Conservation (phyloP, 64 coral and sea anemone genomes). For the Dendrophyllia cribrosa region DNA sequence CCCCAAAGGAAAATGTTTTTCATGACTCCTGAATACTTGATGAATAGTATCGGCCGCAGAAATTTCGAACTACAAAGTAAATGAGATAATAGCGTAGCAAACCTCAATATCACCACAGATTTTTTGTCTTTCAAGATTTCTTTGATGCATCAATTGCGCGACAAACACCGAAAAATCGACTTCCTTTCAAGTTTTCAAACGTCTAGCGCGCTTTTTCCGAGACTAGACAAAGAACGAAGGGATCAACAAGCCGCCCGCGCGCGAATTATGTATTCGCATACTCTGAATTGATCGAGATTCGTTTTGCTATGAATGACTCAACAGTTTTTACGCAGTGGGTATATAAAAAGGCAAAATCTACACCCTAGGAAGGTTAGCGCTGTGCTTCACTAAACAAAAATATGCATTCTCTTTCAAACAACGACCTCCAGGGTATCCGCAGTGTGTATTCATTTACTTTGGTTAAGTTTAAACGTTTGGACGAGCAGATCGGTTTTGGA, state of each 20-base stretch:
- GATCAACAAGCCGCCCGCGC: not conserved
- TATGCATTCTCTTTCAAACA: not conserved
- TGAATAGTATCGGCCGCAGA: slow-evolving; percentile 33
- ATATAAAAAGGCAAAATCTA: not conserved
- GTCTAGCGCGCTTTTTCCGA: not conserved
- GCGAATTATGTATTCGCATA: not conserved
- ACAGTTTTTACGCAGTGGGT: not conserved
- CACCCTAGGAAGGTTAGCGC: not conserved
- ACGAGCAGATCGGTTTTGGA: not conserved
- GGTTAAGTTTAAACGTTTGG: not conserved
- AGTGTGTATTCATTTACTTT: not conserved
- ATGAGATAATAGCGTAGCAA: not conserved
- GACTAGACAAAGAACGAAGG: not conserved
- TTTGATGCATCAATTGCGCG: not conserved
- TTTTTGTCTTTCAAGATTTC: not conserved
- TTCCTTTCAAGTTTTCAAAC: slow-evolving; percentile 15
- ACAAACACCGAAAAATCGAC: slow-evolving; percentile 1
- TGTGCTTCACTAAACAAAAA: slow-evolving; percentile 32
- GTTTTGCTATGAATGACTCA: not conserved
- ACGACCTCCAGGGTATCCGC: not conserved
- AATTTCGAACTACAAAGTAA: not conserved
- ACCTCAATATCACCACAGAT: not conserved
- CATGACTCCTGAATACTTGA: not conserved
- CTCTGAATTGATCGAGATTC: not conserved
- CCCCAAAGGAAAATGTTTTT: not conserved